Evolutionary conservation across 2,888 invertebrate species (phyloP), one percentile per base, ranked within the genome.

Genomic region (Lycia hirtaria): DNA sequence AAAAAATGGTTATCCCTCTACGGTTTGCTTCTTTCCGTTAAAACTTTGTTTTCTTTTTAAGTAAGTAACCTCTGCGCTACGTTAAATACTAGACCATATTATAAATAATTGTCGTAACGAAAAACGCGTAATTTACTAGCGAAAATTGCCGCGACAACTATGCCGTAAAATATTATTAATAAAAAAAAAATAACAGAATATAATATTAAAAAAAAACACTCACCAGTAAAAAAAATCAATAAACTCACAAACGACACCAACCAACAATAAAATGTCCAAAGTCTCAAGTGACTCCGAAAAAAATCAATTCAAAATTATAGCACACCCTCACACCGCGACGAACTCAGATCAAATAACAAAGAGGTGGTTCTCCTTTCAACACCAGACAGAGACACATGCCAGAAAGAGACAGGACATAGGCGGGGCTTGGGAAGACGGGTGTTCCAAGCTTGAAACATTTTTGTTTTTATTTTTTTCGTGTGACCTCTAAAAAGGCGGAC

Each of bases 341-440:
- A 69, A 75, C 67, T 56, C 75, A 87, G 80, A 75, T 91, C 90
- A 86, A 86, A 90, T 91, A 85, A 91, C 89, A 88, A 76, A 76
- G 80, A 62, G 80, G 73, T 76, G 60, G 68, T 70, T 81, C 76
- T 71, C 76, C 75, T 88, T 88, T 87, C 88, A 83, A 79, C 79
- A 79, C 60, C 24, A 65, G 81, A 86, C 62, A 48, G 76, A 72
- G 83, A 83, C 52, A 65, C 64, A 26, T 17, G 15, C 47, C 41
- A 38, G 80, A 84, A 30, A 38, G 75, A 67, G 78, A 73, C 14
- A 33, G 26, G 17, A 54, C 56, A 62, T 64, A 76, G 86, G 88
- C 83, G 88, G 85, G 68, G 83, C 74, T 69, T 76, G 56, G 63
- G 17, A 60, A 48, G 67, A 60, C 70, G 73, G 78, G 72, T 74